Conservation (phyloP, 2,888 invertebrate species). For the Podabrus alpinus region DNA sequence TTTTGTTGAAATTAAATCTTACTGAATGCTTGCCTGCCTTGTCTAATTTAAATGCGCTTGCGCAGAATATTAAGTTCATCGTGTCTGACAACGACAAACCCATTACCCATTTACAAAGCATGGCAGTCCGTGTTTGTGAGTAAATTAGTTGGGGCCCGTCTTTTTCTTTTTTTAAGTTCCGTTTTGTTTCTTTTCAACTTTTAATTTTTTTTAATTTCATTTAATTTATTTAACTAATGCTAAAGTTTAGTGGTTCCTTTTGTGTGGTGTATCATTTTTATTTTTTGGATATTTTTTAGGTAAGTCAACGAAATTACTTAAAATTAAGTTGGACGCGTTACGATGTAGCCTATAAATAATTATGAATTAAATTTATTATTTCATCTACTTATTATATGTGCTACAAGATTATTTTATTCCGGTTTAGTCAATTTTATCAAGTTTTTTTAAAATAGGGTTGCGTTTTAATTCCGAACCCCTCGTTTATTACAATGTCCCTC, state of each 20-base stretch:
- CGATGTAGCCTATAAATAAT: background rate
- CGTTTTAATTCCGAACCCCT: background rate
- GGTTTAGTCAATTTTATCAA: background rate
- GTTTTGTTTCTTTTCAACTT: slow-evolving; percentile 43
- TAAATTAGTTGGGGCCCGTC: slow-evolving; percentile 39
- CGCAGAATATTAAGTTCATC: background rate
- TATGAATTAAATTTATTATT: background rate
- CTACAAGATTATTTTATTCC: background rate
- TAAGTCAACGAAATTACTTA: background rate
- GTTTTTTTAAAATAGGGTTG: background rate
- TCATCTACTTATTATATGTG: too few species aligned
- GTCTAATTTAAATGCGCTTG: background rate
- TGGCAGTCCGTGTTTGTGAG: slow-evolving; percentile 36
- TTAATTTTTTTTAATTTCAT: slow-evolving; percentile 35
- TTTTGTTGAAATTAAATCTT: background rate
- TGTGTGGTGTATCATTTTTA: background rate
- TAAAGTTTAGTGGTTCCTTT: background rate
- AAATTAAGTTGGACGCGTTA: background rate
- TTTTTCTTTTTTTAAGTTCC: slow-evolving; percentile 46
- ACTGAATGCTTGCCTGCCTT: background rate
- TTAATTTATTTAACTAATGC: background rate
- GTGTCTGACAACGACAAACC: background rate
- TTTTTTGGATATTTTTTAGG: slow-evolving; percentile 2
- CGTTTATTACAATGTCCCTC: background rate
- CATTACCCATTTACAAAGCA: slow-evolving; percentile 9